phyloP scores from a whole-genome alignment of 2,797 vertebrate genomes.

The Miichthys miiuy region DNA sequence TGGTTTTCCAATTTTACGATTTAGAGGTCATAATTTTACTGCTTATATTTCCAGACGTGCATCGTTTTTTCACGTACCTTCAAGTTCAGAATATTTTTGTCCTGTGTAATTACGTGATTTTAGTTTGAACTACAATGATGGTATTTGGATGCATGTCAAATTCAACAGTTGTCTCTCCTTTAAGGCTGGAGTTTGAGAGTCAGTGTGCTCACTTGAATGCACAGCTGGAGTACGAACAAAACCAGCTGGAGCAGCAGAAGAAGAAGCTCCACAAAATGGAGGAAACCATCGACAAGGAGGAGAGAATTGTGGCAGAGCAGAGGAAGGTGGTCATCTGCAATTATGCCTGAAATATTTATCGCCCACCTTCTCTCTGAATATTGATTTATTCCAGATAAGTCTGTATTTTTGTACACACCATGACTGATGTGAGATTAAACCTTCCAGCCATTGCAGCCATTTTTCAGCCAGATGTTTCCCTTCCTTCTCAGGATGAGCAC shows the following conservation, averaged over 20 bases:
- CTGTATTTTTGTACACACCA: neutral
- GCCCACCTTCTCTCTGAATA: neutral
- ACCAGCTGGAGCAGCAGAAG: conserved; percentile 85
- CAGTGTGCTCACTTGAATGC: conserved; percentile 86
- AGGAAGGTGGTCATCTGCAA: conserved; percentile 83
- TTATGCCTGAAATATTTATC: neutral
- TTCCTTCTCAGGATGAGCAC: conserved; percentile 87
- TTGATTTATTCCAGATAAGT: neutral
- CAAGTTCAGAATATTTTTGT: neutral
- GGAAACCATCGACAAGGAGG: conserved; percentile 82
- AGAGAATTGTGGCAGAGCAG: conserved; percentile 72
- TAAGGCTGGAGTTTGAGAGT: conserved; percentile 93
- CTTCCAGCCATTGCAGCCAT: neutral
- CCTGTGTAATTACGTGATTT: neutral
- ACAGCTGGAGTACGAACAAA: conserved; percentile 89
- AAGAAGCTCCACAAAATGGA: conserved; percentile 78
- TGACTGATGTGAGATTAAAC: conserved; percentile 1
- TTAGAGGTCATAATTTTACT: neutral
- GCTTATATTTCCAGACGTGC: neutral
- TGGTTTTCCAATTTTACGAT: neutral
- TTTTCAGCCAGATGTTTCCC: neutral
- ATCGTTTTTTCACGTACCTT: neutral
- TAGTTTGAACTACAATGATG: neutral
- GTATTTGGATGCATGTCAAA: neutral
- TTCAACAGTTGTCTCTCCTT: neutral